phyloP scores from a whole-genome alignment of 2,113 vertebrate genomes.

The Megaleporinus macrocephalus region DNA sequence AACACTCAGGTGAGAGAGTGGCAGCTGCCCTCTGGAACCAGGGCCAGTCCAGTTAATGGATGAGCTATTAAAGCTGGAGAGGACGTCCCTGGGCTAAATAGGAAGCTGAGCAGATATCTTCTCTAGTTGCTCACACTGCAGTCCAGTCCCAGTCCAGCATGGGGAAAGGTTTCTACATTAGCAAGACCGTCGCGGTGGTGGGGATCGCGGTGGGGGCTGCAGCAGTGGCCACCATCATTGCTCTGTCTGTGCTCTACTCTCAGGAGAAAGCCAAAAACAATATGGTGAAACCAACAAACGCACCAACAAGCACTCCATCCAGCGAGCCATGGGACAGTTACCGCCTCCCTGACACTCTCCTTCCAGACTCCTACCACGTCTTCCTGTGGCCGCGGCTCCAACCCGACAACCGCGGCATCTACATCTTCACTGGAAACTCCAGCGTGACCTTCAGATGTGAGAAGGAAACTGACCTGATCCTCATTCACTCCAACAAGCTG shows the following conservation, averaged over 20 bases:
- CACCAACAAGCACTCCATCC: conserved; percentile 53
- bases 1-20: neutral
- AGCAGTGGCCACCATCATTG: conserved; percentile 85
- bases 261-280: conserved; percentile 83
- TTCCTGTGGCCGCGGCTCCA: conserved; percentile 30
- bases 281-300: conserved; percentile 36
- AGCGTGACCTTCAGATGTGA: conserved; percentile 78
- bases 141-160: conserved; percentile 67
- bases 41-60: conserved; percentile 63
- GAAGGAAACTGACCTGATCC: conserved; percentile 79
- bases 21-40: conserved; percentile 25
- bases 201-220: conserved; percentile 74
- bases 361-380: conserved; percentile 26
- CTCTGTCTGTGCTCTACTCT: conserved; percentile 86
- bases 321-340: conserved; percentile 73
- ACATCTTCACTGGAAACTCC: conserved; percentile 83
- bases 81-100: conserved; percentile 54
- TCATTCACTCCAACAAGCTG: conserved; percentile 91
- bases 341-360: conserved; percentile 43
- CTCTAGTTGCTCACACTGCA: conserved; percentile 10
- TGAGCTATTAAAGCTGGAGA: conserved; percentile 60
- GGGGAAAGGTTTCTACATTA: conserved; percentile 90
- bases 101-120: conserved; percentile 18
- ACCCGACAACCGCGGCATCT: neutral
- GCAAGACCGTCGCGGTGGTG: conserved; percentile 78